These are phyloP conservation scores for Agrilus biguttatus DNA, from an alignment of 2,888 invertebrate species.

Conservation along the genomic window DNA sequence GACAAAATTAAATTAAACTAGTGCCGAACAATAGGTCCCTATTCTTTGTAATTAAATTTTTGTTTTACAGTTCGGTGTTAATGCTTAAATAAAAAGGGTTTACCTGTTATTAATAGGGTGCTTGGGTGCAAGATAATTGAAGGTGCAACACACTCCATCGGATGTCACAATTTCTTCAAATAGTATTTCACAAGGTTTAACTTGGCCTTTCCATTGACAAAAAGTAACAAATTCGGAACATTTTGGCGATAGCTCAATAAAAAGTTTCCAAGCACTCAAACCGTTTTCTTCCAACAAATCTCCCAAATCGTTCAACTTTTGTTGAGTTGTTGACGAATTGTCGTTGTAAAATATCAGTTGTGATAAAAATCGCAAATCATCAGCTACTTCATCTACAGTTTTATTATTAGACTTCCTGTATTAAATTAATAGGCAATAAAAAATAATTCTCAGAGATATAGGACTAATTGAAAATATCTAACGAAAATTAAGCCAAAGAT, in stretches of 20 bases:
- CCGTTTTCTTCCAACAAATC: neutral
- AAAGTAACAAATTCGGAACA: too few species aligned
- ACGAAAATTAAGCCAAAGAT: too few species aligned
- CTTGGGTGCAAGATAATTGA: conserved; percentile 4
- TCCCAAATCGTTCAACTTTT: conserved; percentile 2
- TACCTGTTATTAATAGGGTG: neutral
- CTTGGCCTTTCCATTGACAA: too few species aligned
- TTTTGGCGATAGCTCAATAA: too few species aligned
- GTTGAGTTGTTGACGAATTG: neutral
- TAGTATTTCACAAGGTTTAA: conserved; percentile 5
- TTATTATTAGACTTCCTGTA: neutral
- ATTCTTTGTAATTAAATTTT: too few species aligned
- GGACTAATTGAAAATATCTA: too few species aligned
- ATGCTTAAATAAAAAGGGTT: too few species aligned
- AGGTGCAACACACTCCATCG: conserved; percentile 7
- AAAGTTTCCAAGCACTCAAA: too few species aligned
- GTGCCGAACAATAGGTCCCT: too few species aligned
- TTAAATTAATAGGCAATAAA: neutral
- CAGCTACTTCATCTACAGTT: neutral
- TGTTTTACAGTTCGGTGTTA: too few species aligned
- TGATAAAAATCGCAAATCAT: neutral
- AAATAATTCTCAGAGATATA: neutral
- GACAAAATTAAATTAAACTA: too few species aligned
- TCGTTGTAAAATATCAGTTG: neutral
- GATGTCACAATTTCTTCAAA: conserved; percentile 1